A percentile compares a stretch with the other conserved stretches of the same genome.
These are phyloP conservation scores for Heterodera filipjevi DNA, from an alignment of 2,888 invertebrate genomes.

Conservation along the genomic window DNA sequence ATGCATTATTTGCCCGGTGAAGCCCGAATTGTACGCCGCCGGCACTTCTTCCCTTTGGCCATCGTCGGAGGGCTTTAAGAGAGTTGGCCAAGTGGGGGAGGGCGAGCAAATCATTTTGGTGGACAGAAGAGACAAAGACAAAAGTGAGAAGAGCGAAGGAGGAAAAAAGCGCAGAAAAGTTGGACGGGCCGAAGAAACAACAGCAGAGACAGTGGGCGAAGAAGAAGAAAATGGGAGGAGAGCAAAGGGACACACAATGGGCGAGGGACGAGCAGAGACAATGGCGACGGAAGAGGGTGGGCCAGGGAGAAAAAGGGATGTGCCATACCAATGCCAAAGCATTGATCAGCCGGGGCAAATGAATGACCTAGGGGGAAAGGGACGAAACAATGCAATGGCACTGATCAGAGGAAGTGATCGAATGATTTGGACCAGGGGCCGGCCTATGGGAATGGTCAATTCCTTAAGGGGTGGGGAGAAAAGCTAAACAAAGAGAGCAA, in stretches of 20 bases:
- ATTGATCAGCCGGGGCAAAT: too few relatives aligned
- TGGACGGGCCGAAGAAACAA: background rate
- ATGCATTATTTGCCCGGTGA: too few relatives aligned
- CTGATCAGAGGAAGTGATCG: too few relatives aligned
- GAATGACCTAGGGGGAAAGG: too few relatives aligned
- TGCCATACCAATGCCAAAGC: too few relatives aligned
- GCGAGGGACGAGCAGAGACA: background rate
- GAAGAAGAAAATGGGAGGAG: slow-evolving; percentile 1
- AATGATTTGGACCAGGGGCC: too few relatives aligned
- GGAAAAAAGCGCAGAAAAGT: background rate
- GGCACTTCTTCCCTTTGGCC: slow-evolving; percentile 15
- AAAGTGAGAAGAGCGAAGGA: background rate
- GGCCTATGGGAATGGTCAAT: background rate
- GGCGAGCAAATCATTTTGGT: background rate
- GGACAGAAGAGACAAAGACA: background rate
- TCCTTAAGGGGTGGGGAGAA: too few relatives aligned
- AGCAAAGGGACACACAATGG: background rate
- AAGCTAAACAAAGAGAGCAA: background rate
- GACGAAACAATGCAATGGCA: too few relatives aligned
- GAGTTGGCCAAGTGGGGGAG: background rate
- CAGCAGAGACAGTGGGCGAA: background rate
- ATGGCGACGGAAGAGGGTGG: background rate
- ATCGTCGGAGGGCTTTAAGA: background rate
- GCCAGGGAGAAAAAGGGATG: background rate
- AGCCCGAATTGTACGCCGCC: slow-evolving; percentile 10